Evolutionary conservation across 2,797 vertebrate genomes (phyloP).

Genomic region (Jordanella pulchra): DNA sequence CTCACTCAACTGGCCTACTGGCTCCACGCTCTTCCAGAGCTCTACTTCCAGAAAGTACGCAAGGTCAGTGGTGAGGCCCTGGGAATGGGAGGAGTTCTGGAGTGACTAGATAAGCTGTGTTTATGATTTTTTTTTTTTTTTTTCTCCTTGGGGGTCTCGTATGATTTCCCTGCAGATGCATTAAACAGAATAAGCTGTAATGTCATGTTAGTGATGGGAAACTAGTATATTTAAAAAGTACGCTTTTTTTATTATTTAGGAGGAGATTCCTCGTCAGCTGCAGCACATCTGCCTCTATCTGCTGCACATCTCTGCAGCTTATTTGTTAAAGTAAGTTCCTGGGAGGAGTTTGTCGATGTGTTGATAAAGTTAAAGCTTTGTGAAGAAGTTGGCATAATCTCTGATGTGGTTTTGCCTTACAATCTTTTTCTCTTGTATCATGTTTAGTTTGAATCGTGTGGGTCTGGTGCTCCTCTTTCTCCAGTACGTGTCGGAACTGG

Average conservation of each 20-base stretch:
- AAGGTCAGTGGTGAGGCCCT: constrained; percentile 86
- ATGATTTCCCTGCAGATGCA: constrained; percentile 6
- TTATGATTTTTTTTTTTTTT: constrained; percentile 28
- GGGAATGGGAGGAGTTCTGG: constrained; percentile 43
- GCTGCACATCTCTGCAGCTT: constrained; percentile 90
- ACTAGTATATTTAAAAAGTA: constrained; percentile 14
- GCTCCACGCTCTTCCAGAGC: constrained; percentile 93
- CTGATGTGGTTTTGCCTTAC: neutral
- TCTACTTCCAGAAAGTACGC: constrained; percentile 98
- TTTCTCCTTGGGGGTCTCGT: neutral
- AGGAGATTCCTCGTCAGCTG: constrained; percentile 94
- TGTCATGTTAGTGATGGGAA: constrained; percentile 1
- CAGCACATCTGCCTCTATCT: constrained; percentile 94
- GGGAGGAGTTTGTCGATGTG: neutral
- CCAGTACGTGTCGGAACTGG: constrained; percentile 90
- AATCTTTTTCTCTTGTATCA: neutral
- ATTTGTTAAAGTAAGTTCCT: constrained; percentile 92
- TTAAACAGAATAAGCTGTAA: neutral
- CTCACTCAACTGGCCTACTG: constrained; percentile 96
- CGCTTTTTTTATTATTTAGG: constrained; percentile 76
- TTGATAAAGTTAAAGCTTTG: neutral
- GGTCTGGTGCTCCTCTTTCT: constrained; percentile 91
- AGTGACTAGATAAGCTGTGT: constrained; percentile 40
- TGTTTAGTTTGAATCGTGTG: constrained; percentile 87
- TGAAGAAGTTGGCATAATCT: neutral